phyloP scores from a whole-genome alignment of 1,140 invertebrate species.

The Metaphire vulgaris region DNA sequence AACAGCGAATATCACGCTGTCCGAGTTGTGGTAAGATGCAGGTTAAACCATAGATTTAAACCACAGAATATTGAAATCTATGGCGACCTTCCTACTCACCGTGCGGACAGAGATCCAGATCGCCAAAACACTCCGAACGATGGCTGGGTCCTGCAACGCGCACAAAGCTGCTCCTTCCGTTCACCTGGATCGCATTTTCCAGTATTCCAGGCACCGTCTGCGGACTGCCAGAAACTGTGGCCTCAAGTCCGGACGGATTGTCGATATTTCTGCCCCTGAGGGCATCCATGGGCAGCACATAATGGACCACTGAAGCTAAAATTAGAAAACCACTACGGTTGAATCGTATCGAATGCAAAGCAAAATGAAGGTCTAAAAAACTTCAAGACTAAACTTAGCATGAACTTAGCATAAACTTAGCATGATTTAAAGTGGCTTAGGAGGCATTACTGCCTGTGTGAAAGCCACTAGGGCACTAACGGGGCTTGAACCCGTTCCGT shows the following conservation, averaged over 20 bases:
- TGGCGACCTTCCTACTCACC: too few species aligned
- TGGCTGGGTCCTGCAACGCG: slow-evolving; percentile 43
- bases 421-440: too few species aligned
- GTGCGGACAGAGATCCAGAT: slow-evolving; percentile 40
- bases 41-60: too few species aligned
- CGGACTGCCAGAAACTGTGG: slow-evolving; percentile 37
- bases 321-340: background rate
- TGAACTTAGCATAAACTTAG: background rate
- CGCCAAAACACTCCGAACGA: slow-evolving; percentile 45
- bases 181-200: slow-evolving; percentile 38
- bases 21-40: too few species aligned
- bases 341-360: background rate
- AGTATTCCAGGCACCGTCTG: slow-evolving; percentile 36
- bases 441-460: too few species aligned
- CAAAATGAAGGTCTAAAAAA: background rate
- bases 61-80: too few species aligned
- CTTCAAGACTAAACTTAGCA: background rate
- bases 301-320: slow-evolving; percentile 32
- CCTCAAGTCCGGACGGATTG: slow-evolving; percentile 47
- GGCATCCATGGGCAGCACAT: slow-evolving; percentile 45
- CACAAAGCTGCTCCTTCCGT: slow-evolving; percentile 36
- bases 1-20: too few species aligned
- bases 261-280: slow-evolving; percentile 30
- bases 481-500: too few species aligned
- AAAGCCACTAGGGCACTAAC: too few species aligned